Base-by-base conservation (phyloP, 2,113 vertebrate genomes). In the Hassar affinis region DNA sequence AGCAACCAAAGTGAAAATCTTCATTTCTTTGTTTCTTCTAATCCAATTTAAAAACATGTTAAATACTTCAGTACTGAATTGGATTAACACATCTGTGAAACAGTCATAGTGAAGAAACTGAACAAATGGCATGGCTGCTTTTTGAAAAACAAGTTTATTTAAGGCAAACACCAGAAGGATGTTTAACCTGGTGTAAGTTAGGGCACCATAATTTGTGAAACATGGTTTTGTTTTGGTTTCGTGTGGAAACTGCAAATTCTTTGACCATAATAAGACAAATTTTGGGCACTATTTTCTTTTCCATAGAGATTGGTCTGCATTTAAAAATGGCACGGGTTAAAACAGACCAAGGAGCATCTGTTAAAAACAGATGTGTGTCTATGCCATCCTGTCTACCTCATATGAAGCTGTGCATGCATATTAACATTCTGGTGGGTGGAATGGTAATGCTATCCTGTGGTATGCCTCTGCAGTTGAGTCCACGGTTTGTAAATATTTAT, bases 291-390 rank as follows among this genome's bases (percentile, higher is more conserved):
- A 49, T 74, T 74, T 82, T 81, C 62, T 81, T 81, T 81, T 82
- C 52, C 80, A 82, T 78, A 42, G 85, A 90, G 87, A 84, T 22
- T 80, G 88, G 86, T 91, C 89, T 86, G 90, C 89, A 92, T 91
- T 91, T 89, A 86, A 89, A 92, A 91, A 92, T 87, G 92, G 92
- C 91, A 92, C 91, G 91, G 89, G 87, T 87, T 90, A 91, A 93
- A 93, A 93, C 91, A 92, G 91, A 91, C 89, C 87, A 25, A 22
- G 81, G 61, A 85, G 91, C 89, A 87, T 87, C 85, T 86, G 83
- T 92, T 88, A 90, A 86, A 91, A 91, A 90, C 86, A 86, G 87
- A 83, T 87, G 78, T 86, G 84, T 81, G 85, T 91, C 87, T 87
- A 75, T 82, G 64, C 84, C 88, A 89, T 90, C 87, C 88, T 88